Evolutionary conservation across 2,888 invertebrate species (phyloP).

Genomic region (Dolomedes plantarius): DNA sequence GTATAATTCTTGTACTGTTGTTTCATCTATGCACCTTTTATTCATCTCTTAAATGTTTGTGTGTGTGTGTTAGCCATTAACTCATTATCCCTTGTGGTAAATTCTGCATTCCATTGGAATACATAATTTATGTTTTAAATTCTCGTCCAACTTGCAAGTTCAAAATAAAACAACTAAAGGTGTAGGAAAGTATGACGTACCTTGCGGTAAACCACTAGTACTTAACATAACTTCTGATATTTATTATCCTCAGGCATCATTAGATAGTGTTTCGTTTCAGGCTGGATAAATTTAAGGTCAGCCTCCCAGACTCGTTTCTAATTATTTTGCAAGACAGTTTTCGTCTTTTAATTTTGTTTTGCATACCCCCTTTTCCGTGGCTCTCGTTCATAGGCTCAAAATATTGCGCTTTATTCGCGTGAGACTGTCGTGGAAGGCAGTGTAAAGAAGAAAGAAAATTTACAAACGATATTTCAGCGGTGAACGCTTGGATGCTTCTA

Average conservation of each 20-base stretch:
- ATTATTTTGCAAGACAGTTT: not conserved
- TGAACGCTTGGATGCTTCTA: slow-evolving; percentile 4
- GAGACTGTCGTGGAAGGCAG: not conserved
- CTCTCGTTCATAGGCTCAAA: not conserved
- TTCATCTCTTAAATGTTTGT: too few species aligned
- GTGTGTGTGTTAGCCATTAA: too few species aligned
- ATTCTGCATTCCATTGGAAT: too few species aligned
- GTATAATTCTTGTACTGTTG: too few species aligned
- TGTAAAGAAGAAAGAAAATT: not conserved
- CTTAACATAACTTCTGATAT: not conserved
- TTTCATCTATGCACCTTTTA: too few species aligned
- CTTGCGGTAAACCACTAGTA: not conserved
- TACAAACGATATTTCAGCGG: not conserved
- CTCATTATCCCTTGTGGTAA: too few species aligned
- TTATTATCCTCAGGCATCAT: too few species aligned
- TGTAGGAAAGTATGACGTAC: not conserved
- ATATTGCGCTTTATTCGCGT: not conserved
- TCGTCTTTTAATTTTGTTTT: too few species aligned
- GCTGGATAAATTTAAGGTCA: not conserved
- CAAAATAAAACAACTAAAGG: too few species aligned
- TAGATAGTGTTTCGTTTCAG: too few species aligned
- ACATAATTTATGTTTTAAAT: too few species aligned
- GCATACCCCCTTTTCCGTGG: not conserved
- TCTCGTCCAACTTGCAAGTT: too few species aligned
- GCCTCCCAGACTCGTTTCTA: not conserved